These are phyloP conservation scores for Furcifer pardalis DNA, from an alignment of 2,797 vertebrate genomes.

Conservation along the genomic window DNA sequence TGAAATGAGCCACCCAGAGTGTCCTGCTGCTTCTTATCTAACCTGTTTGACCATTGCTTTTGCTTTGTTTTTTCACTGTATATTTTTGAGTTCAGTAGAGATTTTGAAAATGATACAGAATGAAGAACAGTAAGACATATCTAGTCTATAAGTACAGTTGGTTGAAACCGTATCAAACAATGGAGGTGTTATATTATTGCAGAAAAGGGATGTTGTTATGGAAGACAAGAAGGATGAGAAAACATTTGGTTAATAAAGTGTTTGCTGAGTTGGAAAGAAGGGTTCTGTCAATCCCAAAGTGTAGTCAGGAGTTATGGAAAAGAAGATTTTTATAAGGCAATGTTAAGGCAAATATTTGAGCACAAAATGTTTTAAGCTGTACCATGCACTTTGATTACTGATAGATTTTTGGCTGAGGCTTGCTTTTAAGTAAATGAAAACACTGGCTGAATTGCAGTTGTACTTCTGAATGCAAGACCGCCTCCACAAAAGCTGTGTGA, in stretches of 20 bases:
- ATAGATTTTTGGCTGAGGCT: conserved; percentile 72
- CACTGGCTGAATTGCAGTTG: conserved; percentile 63
- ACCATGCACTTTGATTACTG: conserved; percentile 56
- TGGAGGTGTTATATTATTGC: not conserved
- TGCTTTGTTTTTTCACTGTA: too few relatives aligned
- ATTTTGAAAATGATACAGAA: not conserved
- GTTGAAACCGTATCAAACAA: not conserved
- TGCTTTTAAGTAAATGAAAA: conserved; percentile 70
- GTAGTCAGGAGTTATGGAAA: conserved; percentile 50
- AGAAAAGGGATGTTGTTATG: not conserved
- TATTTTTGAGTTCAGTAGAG: too few relatives aligned
- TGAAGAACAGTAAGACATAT: not conserved
- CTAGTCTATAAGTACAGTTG: not conserved
- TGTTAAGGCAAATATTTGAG: conserved; percentile 58
- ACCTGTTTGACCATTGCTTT: too few relatives aligned
- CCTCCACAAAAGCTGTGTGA: conserved; percentile 67
- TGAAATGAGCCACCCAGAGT: too few relatives aligned
- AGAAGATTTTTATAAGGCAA: conserved; percentile 61
- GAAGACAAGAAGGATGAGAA: not conserved
- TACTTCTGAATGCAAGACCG: conserved; percentile 57
- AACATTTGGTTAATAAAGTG: not conserved
- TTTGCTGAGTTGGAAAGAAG: conserved; percentile 40
- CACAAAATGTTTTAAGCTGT: conserved; percentile 57
- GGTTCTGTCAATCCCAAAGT: not conserved
- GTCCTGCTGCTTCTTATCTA: too few relatives aligned